Base-by-base conservation (phyloP, 2,888 invertebrate genomes). In the Eupeodes latifasciatus region DNA sequence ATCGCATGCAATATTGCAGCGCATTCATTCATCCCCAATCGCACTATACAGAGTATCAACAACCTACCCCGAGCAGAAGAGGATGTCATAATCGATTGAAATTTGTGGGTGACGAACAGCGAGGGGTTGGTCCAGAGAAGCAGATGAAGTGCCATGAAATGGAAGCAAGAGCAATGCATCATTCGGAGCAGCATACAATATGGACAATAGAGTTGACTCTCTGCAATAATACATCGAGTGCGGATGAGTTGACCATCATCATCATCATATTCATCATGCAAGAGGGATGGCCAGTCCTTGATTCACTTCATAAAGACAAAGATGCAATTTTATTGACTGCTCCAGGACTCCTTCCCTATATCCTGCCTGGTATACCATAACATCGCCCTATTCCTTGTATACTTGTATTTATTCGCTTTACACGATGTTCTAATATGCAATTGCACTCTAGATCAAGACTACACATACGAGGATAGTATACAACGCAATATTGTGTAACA, bases 1-100 rank as follows among this genome's bases (percentile, higher is more conserved):
- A 88, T 88, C 88, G 88, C 78, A 85, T 85, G 88, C 85, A 85
- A 85, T 88, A 85, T 81, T 81, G 85, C 85, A 81, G 85, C 66
- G 87, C 88, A 88, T 78, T 81, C 88, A 88, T 78, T 81, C 53
- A 59, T 71, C 44, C 57, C 78, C 40, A 40, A 40, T 40, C 40
- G 27, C 67, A 69, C 66, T n/a, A 47, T 61, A 2, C 11, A 7
- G 40, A 40, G 11, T 44, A 19, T 19, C 5, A 0, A 11, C 5
- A 0, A 11, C 55, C 14, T 67, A 36, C 40, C 27, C 27, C 27
- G 27, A 27, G 55, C 14, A 5, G 57, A 55, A 64, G 27, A 27
- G 77, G 74, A 88, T 81, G 81, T 88, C 85, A 85, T 88, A 88
- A 88, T 88, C 88, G 85, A 85, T 78, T 61, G 80, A 36, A 81